Percentiles rank a stretch among this genome's conserved stretches.
Conservation (phyloP, 2,113 vertebrate species). For the Oplegnathus fasciatus region DNA sequence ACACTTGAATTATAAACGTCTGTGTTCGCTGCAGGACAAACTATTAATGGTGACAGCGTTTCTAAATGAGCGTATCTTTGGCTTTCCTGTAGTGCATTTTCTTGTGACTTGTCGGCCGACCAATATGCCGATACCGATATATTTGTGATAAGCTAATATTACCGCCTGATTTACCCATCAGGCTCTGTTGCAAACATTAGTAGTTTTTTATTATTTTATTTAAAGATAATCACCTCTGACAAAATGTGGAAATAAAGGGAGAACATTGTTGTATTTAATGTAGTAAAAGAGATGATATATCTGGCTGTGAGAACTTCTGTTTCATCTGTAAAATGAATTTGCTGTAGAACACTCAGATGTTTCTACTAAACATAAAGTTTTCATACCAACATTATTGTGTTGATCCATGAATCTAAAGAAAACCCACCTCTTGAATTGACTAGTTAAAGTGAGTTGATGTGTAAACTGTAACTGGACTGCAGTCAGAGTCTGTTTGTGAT, state of each 20-base stretch:
- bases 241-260: not conserved
- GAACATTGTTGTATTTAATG: not conserved
- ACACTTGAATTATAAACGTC: not conserved
- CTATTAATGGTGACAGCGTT: not conserved
- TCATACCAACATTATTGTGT: not conserved
- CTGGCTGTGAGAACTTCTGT: not conserved
- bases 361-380: not conserved
- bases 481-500: constrained; percentile 9
- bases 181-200: not conserved
- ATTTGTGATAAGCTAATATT: not conserved
- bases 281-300: not conserved
- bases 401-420: not conserved
- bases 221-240: not conserved
- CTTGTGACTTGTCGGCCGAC: not conserved
- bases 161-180: not conserved
- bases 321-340: not conserved
- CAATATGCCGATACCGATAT: too few relatives aligned
- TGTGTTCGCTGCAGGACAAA: not conserved
- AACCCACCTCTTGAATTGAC: not conserved
- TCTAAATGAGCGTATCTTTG: too few relatives aligned
- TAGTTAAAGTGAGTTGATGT: not conserved
- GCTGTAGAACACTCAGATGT: not conserved
- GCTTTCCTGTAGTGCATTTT: too few relatives aligned
- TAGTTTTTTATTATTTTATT: not conserved
- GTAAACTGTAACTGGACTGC: not conserved